Evolutionary conservation across 2,797 vertebrate genomes (phyloP).

Genomic region (Kryptopterus vitreolus): DNA sequence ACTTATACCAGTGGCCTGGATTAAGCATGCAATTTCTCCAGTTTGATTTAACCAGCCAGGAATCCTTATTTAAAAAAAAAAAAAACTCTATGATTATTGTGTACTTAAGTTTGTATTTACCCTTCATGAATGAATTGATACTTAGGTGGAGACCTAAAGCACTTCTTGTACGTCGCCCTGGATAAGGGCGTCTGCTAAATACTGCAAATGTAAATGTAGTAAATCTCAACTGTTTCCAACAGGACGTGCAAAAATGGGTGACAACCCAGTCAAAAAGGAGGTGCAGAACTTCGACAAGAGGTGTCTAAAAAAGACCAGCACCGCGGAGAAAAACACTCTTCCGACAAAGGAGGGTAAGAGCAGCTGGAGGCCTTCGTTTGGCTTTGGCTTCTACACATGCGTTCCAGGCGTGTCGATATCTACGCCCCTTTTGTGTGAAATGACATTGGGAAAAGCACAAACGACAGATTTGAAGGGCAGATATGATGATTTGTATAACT

Average conservation of each 20-base stretch:
- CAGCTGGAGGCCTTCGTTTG: constrained; percentile 18
- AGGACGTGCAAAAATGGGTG: constrained; percentile 65
- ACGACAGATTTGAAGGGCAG: constrained; percentile 10
- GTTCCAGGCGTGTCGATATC: constrained; percentile 3
- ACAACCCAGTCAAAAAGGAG: constrained; percentile 58
- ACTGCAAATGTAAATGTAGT: too few species aligned
- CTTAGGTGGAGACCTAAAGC: too few species aligned
- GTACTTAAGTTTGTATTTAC: too few species aligned
- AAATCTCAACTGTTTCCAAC: constrained; percentile 39
- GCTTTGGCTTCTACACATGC: not conserved
- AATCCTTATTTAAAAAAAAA: too few species aligned
- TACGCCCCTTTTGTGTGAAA: constrained; percentile 3
- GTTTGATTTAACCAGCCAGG: not conserved
- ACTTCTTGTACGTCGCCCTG: too few species aligned
- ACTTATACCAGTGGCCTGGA: not conserved
- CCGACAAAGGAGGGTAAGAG: constrained; percentile 70
- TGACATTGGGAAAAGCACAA: not conserved
- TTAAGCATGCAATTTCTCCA: not conserved
- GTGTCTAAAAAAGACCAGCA: constrained; percentile 63
- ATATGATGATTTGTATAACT: constrained; percentile 16
- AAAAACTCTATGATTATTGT: too few species aligned
- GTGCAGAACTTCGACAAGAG: constrained; percentile 62
- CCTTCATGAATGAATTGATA: too few species aligned
- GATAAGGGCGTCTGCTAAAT: too few species aligned
- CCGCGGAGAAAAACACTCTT: constrained; percentile 51